These are phyloP conservation scores for Mobula birostris DNA, from an alignment of 2,113 vertebrate species.

Conservation along the genomic window DNA sequence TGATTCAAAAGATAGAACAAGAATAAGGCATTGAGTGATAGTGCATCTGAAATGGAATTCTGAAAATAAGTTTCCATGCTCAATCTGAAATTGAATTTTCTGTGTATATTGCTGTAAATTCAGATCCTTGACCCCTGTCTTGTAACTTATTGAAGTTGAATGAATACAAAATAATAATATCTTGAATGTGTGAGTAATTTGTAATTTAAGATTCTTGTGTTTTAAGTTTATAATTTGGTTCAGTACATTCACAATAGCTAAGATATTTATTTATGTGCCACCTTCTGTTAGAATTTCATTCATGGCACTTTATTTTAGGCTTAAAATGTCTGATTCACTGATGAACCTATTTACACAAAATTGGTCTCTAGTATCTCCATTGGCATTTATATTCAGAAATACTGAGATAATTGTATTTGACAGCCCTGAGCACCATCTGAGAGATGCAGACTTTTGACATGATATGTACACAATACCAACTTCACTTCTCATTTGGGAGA, in stretches of 20 bases:
- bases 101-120: constrained; percentile 30
- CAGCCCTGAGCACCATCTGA: background rate
- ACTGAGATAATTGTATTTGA: background rate
- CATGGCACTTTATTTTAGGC: background rate
- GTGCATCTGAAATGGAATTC: constrained; percentile 31
- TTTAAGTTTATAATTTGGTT: background rate
- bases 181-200: constrained; percentile 31
- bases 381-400: background rate
- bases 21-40: constrained; percentile 32
- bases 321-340: background rate
- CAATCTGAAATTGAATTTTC: constrained; percentile 21
- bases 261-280: background rate
- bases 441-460: background rate
- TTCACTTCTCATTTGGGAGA: background rate
- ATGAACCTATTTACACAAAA: background rate
- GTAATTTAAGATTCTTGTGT: constrained; percentile 16
- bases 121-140: constrained; percentile 27
- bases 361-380: background rate
- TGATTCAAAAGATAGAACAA: constrained; percentile 10
- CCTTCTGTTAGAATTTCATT: background rate
- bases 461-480: background rate
- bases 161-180: constrained; percentile 28
- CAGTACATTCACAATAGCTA: background rate
- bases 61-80: constrained; percentile 28
- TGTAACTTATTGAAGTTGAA: constrained; percentile 30